phyloP scores from a whole-genome alignment of 1,140 invertebrate species.

The Caenorhabditis brenneri region DNA sequence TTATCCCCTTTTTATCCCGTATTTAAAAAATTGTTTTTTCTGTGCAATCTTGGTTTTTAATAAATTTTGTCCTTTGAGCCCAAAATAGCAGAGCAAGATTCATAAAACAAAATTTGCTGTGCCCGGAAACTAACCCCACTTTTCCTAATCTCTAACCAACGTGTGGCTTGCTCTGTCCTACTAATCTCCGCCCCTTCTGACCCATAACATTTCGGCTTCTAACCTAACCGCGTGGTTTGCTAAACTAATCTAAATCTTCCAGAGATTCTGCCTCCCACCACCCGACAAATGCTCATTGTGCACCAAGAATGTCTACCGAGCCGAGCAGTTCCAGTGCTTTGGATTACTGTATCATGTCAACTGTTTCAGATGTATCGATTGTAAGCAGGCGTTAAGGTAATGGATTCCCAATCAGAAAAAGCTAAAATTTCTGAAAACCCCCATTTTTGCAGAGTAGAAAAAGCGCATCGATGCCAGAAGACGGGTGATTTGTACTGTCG shows the following conservation, averaged over 20 bases:
- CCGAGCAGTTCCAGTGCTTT: slow-evolving; percentile 58
- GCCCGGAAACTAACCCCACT: neutral
- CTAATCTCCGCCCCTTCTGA: too few relatives aligned
- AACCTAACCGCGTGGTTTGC: slow-evolving; percentile 6
- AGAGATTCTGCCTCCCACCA: slow-evolving; percentile 39
- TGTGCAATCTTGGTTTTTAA: neutral
- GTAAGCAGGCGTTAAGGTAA: slow-evolving; percentile 56
- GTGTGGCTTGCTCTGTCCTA: neutral
- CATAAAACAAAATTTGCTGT: slow-evolving; percentile 9
- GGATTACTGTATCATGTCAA: slow-evolving; percentile 54
- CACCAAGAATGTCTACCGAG: slow-evolving; percentile 53
- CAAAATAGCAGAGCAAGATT: neutral
- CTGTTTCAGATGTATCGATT: slow-evolving; percentile 56
- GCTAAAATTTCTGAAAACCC: neutral
- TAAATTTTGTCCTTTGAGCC: neutral
- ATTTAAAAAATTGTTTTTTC: neutral
- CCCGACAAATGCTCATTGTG: slow-evolving; percentile 54
- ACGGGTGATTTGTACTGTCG: too few relatives aligned
- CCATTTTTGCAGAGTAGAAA: too few relatives aligned
- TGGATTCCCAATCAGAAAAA: neutral
- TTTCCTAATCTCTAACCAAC: neutral
- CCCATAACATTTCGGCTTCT: neutral
- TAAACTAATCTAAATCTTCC: neutral
- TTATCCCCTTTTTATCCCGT: neutral
- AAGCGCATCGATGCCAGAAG: too few relatives aligned